Conservation (phyloP, 2,797 vertebrate species). For the Jordanella pulchra region DNA sequence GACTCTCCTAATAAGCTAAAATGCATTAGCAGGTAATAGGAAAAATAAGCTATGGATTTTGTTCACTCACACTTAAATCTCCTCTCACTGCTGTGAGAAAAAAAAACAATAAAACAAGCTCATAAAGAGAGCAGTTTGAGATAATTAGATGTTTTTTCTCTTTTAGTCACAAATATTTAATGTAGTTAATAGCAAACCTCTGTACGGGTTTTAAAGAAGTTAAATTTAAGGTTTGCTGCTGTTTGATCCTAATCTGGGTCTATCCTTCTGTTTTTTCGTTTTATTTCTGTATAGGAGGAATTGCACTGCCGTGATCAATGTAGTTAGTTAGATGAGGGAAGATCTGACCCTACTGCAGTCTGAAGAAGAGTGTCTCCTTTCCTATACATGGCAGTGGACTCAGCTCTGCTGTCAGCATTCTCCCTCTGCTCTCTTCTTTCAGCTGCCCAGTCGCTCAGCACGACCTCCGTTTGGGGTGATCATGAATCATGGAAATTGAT, state of each 20-base stretch:
- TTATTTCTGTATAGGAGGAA: slow-evolving; percentile 23
- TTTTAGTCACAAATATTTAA: background rate
- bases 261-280: slow-evolving; percentile 27
- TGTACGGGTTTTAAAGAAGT: slow-evolving; percentile 4
- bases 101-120: background rate
- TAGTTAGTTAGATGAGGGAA: slow-evolving; percentile 27
- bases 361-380: slow-evolving; percentile 25
- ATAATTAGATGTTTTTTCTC: slow-evolving; percentile 6
- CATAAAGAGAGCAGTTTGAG: background rate
- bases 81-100: background rate
- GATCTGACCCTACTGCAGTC: slow-evolving; percentile 25
- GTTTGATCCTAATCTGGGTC: slow-evolving; percentile 16
- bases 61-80: background rate
- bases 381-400: slow-evolving; percentile 49
- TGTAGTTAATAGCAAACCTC: slow-evolving; percentile 18
- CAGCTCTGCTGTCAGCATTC: slow-evolving; percentile 70
- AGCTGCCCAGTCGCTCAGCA: slow-evolving; percentile 66
- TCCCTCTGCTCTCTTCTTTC: slow-evolving; percentile 65
- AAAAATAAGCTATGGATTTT: background rate
- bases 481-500: slow-evolving; percentile 82
- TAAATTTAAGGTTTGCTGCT: background rate
- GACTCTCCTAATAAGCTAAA: background rate
- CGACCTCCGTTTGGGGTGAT: slow-evolving; percentile 60
- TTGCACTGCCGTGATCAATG: slow-evolving; percentile 33
- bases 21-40: background rate